Evolutionary conservation across 2,888 invertebrate species (phyloP), one percentile per base, ranked within the genome.

Genomic region (Bibio marci): DNA sequence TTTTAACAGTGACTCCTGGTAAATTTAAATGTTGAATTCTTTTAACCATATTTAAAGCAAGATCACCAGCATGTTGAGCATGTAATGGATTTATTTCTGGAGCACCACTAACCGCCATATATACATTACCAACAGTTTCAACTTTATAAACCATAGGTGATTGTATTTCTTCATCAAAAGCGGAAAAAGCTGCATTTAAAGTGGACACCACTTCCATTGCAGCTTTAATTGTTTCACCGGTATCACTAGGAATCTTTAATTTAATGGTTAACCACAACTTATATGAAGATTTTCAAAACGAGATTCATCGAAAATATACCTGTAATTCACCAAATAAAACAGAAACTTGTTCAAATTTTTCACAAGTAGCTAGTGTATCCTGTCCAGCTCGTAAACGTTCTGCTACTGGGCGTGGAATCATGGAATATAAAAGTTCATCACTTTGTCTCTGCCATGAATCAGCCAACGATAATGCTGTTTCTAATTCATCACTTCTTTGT

Each of bases 41-140:
- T 12, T 71, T 65, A 5, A 80, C 65, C 50, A 90, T 73, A 44
- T 80, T 76, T 12, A 90, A 61, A 0, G 86, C 79, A 4, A 87
- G 73, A 50, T 80, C 78, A 2, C 82, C 80, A 12, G 85, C 76
- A 45, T 80, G 73, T 43, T 72, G 69, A 0, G 86, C 82, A 57
- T 91, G 88, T 13, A 71, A 59, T 2, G 73, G 69, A 31, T 74
- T 71, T 32, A 72, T 63, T 53, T 88, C 85, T 0, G 90, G 90
- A 2, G 82, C 81, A 1, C 91, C 91, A 34, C 87, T 83, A 5
- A 87, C 90, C 27, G 85, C 76, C 90, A 91, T 90, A 58, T 91
- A 91, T 39, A 78, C 75, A 56, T 78, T 80, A n/a, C 90, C 91
- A 1, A 91, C 85, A 0, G 91, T 91, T 65, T 91, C 91, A 42